These are phyloP conservation scores for Zaprionus davidi DNA, from an alignment of 1,140 invertebrate genomes.

Conservation along the genomic window DNA sequence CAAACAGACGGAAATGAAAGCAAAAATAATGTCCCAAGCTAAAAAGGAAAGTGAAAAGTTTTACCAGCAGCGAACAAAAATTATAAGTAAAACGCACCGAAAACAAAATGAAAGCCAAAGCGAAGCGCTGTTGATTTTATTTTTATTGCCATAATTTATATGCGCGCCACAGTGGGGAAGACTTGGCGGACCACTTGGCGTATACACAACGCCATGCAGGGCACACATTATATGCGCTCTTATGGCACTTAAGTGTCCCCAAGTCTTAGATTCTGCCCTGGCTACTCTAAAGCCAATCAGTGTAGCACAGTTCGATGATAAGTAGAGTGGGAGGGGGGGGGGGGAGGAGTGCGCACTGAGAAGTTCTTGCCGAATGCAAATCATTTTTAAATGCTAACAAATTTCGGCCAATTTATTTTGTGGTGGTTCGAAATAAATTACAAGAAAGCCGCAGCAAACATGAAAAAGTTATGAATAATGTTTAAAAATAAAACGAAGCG, in stretches of 20 bases:
- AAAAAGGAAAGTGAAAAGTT: constrained; percentile 72
- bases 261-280: constrained; percentile 15
- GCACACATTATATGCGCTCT: constrained; percentile 48
- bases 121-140: constrained; percentile 65
- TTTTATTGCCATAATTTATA: constrained; percentile 82
- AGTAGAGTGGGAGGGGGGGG: neutral
- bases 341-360: too few species aligned
- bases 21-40: constrained; percentile 73
- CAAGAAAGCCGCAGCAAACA: constrained; percentile 46
- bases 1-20: constrained; percentile 77
- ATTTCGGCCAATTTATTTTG: constrained; percentile 74
- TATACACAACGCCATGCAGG: constrained; percentile 38
- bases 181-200: constrained; percentile 25
- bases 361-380: constrained; percentile 53
- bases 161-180: constrained; percentile 12
- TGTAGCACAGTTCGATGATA: neutral
- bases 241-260: constrained; percentile 55
- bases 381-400: constrained; percentile 82
- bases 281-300: constrained; percentile 44
- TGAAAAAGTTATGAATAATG: constrained; percentile 80
- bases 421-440: constrained; percentile 67
- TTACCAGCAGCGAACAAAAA: constrained; percentile 29
- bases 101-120: constrained; percentile 35
- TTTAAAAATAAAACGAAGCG: constrained; percentile 49
- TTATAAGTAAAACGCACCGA: constrained; percentile 38